Base-by-base conservation (phyloP, 2,888 invertebrate genomes). In the Coecobrya sp. region DNA sequence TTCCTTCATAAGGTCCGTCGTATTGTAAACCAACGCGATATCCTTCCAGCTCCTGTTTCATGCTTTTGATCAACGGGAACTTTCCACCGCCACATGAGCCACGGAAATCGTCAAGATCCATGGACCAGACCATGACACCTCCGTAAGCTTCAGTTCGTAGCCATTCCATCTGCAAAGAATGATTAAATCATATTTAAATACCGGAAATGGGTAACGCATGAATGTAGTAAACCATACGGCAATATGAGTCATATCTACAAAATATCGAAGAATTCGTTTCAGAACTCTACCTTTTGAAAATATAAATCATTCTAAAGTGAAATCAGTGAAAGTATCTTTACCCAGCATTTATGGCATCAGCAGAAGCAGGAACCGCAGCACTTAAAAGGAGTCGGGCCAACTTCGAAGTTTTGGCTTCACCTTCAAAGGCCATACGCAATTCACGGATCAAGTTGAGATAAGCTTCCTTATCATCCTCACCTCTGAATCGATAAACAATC, bases 91-190 rank as follows among this genome's bases (percentile, higher is more conserved):
- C 98, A 95, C 99, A 99, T 11, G 97, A 97, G 11, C 99, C 99
- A 93, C 97, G 96, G 96, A 99, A 99, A 96, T 99, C 99, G 95
- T 99, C 99, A 98, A 99, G 98, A 95, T 99, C 99, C 36, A 99
- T 97, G 0, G 99, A 99, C 99, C 99, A 99, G 82, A 99, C 91
- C 98, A 99, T 99, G 89, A 99, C 98, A 25, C 99, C 99, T 62
- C 98, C 99, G 94, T 98, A 98, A 36, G 98, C 98, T 97, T 98
- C 98, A 95, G 98, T 98, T 95, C 98, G 98, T 92, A 99, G 96
- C 99, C 99, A 99, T 91, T 97, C 97, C 97, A 98, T 98, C 98
- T 98, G 22, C 30, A 25, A 70, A 27, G 94, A 95, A 36, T 7
- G 7, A 36, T 36, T 4, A 7, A 2, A 36, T 36, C 36, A 36